phyloP scores from a whole-genome alignment of 2,797 vertebrate genomes.

The Ispidina lecontei region DNA sequence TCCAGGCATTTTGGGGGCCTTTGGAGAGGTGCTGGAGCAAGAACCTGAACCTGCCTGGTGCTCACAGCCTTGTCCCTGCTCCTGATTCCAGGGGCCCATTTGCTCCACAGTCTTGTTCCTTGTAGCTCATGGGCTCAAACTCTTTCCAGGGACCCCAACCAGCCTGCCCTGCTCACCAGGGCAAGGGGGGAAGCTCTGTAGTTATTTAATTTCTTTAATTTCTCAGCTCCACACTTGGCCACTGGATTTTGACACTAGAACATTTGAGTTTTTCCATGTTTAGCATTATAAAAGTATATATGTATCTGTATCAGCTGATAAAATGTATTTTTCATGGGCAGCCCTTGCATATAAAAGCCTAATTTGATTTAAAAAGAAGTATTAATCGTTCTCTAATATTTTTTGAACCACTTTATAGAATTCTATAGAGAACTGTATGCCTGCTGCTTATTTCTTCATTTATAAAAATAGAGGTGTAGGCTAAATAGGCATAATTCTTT shows the following conservation, averaged over 20 bases:
- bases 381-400: neutral
- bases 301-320: neutral
- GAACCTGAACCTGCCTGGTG: neutral
- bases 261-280: neutral
- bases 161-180: neutral
- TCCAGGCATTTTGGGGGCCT: neutral
- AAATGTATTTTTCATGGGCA: neutral
- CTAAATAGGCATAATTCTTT: conserved; percentile 31
- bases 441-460: conserved; percentile 38
- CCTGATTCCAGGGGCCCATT: rapidly evolving
- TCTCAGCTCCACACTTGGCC: neutral
- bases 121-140: neutral
- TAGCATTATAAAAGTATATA: neutral
- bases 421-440: neutral
- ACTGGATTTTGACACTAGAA: neutral
- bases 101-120: neutral
- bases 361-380: neutral
- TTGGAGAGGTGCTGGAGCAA: neutral
- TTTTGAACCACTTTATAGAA: neutral
- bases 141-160: neutral
- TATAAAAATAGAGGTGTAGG: conserved; percentile 7
- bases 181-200: neutral
- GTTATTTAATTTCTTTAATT: neutral
- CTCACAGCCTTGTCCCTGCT: neutral
- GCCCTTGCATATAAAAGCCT: neutral